Conservation (phyloP, 2,113 vertebrate species). For the Ammodytes dubius region DNA sequence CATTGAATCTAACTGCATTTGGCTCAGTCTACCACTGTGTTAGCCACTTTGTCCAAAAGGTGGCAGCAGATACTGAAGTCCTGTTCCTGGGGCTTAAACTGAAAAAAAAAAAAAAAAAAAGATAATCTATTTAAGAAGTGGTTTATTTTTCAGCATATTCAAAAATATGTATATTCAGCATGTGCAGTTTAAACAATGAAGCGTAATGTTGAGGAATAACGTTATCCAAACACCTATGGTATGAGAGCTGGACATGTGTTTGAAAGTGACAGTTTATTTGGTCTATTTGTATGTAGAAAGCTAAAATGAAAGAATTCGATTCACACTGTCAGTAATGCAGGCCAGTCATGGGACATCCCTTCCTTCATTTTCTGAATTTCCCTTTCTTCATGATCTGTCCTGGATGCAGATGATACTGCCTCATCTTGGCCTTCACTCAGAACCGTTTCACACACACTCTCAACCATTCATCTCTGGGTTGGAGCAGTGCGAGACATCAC, state of each 20-base stretch:
- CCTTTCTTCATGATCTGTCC: background rate
- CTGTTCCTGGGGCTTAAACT: slow-evolving; percentile 2
- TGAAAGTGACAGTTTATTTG: background rate
- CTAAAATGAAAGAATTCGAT: background rate
- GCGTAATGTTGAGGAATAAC: background rate
- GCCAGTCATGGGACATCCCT: background rate
- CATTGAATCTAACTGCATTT: background rate
- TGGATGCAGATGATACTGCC: background rate
- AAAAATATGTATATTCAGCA: background rate
- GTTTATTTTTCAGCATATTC: background rate
- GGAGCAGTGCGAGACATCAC: background rate
- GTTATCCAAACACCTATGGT: background rate
- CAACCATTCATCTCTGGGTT: background rate
- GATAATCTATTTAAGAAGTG: background rate
- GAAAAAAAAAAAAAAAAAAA: background rate
- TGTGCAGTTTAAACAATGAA: background rate
- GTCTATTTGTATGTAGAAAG: no score
- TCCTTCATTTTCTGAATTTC: background rate
- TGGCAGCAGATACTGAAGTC: slow-evolving; percentile 46
- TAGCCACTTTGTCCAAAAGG: slow-evolving; percentile 35
- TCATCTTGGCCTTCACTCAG: slow-evolving; percentile 11
- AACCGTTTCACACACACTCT: background rate
- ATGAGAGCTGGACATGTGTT: background rate
- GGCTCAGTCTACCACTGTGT: background rate
- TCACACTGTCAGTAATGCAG: background rate